Conservation (phyloP, 1,140 invertebrate species). For the Dysdera silvatica region DNA sequence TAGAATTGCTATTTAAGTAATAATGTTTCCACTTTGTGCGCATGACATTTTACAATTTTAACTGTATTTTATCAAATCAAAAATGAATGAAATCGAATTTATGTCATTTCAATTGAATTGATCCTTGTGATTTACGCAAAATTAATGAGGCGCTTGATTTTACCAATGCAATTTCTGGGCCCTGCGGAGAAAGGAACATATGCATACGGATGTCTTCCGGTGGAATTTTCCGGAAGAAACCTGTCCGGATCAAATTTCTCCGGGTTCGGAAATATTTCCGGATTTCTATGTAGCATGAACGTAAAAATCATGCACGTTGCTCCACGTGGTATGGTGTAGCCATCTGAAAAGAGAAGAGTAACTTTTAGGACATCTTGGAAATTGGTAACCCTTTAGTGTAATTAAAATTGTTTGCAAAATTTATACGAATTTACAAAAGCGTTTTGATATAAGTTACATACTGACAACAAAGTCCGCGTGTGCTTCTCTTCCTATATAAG, state of each 20-base stretch:
- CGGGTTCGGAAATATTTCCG: slow-evolving; percentile 48
- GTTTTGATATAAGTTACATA: slow-evolving; percentile 30
- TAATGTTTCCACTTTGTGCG: no score
- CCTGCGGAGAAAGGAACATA: slow-evolving; percentile 45
- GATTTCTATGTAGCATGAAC: slow-evolving; percentile 34
- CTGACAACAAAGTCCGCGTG: slow-evolving; percentile 45
- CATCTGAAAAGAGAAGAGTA: slow-evolving; percentile 40
- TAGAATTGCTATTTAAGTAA: no score
- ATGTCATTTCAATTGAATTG: no score
- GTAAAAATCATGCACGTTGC: slow-evolving; percentile 43
- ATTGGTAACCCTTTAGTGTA: slow-evolving; percentile 29
- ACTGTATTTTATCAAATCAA: no score
- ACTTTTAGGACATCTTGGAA: not conserved
- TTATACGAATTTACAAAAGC: not conserved
- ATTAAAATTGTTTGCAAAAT: not conserved
- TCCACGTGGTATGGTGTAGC: slow-evolving; percentile 47
- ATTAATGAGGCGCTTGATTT: no score
- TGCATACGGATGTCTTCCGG: slow-evolving; percentile 42
- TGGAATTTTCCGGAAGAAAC: slow-evolving; percentile 43
- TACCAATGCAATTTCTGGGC: slow-evolving; percentile 45
- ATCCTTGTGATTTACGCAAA: no score
- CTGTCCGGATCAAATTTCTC: slow-evolving; percentile 51
- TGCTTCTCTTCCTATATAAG: slow-evolving; percentile 50
- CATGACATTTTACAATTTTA: no score
- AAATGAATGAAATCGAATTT: no score